Percentiles rank a stretch among this genome's conserved stretches.
phyloP scores from a whole-genome alignment of 2,797 vertebrate species.

The Trachurus trachurus region DNA sequence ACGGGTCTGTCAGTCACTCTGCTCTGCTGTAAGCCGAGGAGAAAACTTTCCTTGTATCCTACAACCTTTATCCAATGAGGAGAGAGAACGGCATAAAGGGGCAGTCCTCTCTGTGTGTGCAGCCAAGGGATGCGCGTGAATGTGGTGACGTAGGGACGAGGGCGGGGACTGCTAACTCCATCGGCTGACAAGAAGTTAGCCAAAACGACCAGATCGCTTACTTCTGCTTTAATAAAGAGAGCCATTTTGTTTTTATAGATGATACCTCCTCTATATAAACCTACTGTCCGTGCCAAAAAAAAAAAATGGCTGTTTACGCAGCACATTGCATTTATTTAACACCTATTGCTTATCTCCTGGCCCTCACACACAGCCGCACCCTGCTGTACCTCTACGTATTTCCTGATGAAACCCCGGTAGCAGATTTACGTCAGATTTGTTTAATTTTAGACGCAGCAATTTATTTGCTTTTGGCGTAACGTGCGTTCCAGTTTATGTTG shows the following conservation, averaged over 20 bases:
- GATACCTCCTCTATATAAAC: slow-evolving; percentile 35
- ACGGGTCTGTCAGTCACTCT: too few relatives aligned
- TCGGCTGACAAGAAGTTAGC: too few relatives aligned
- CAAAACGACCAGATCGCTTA: too few relatives aligned
- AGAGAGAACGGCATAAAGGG: too few relatives aligned
- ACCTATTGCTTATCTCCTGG: slow-evolving; percentile 73
- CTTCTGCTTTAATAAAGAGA: background rate
- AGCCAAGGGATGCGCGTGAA: too few relatives aligned
- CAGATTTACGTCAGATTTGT: slow-evolving; percentile 76
- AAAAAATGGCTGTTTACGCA: slow-evolving; percentile 48
- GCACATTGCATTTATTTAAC: slow-evolving; percentile 55
- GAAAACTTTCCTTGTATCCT: too few relatives aligned
- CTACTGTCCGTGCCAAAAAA: slow-evolving; percentile 1
- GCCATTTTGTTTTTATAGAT: slow-evolving; percentile 28
- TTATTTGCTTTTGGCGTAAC: slow-evolving; percentile 76
- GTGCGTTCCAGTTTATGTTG: slow-evolving; percentile 58
- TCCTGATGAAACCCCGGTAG: slow-evolving; percentile 66
- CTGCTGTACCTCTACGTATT: slow-evolving; percentile 61
- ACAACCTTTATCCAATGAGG: too few relatives aligned
- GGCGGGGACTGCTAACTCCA: too few relatives aligned
- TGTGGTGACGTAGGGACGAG: too few relatives aligned
- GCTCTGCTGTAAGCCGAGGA: too few relatives aligned
- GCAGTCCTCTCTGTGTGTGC: too few relatives aligned
- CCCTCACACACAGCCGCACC: slow-evolving; percentile 55
- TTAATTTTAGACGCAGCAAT: slow-evolving; percentile 76